Percentiles rank a stretch among this genome's conserved stretches.
Conservation (phyloP, 2,888 invertebrate genomes). For the Lutraria lutraria region DNA sequence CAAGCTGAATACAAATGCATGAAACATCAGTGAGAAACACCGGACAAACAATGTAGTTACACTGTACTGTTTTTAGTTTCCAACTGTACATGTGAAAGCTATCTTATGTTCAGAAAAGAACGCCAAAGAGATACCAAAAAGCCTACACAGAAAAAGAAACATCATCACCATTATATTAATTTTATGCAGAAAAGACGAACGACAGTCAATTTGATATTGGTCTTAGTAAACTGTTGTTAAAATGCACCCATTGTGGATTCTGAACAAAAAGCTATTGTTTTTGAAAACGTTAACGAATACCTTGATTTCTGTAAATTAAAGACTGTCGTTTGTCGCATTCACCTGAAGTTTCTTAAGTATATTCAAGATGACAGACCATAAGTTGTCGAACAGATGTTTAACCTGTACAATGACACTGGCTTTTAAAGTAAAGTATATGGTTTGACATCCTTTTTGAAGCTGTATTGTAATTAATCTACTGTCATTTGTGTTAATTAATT, state of each 20-base stretch:
- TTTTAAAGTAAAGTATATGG: constrained; percentile 18
- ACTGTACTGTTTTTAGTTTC: no score
- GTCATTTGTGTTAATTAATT: constrained; percentile 38
- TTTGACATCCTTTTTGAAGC: constrained; percentile 25
- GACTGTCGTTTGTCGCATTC: neutral
- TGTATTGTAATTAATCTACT: constrained; percentile 31
- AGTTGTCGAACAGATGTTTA: neutral
- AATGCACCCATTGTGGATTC: neutral
- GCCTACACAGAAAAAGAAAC: no score
- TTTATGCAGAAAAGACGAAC: no score
- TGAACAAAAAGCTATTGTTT: neutral
- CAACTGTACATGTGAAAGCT: no score
- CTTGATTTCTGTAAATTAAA: neutral
- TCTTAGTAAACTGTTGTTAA: no score
- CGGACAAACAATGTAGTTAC: no score
- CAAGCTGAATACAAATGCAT: neutral
- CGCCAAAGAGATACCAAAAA: no score
- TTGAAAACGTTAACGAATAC: neutral
- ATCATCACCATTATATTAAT: no score
- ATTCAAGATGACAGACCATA: neutral
- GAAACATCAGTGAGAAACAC: no score
- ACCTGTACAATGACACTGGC: neutral
- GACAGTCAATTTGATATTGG: no score
- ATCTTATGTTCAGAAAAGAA: no score
- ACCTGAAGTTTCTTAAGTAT: neutral